These are phyloP conservation scores for Meghimatium bilineatum DNA, from an alignment of 2,888 invertebrate species.

Conservation along the genomic window DNA sequence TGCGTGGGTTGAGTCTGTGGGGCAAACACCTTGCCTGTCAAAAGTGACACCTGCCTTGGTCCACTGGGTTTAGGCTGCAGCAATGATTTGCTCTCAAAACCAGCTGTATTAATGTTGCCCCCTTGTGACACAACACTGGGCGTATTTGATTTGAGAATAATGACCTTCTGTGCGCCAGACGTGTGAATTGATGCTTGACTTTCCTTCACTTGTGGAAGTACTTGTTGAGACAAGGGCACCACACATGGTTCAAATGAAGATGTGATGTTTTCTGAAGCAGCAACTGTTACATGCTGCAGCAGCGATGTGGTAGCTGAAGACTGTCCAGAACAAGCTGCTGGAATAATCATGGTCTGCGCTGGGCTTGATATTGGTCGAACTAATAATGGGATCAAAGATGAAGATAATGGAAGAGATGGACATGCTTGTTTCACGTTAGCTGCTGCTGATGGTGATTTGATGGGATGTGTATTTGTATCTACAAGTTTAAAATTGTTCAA, in stretches of 20 bases:
- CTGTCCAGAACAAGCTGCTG: neutral
- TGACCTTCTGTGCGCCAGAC: neutral
- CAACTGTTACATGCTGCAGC: neutral
- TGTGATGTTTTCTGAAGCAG: neutral
- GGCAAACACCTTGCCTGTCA: conserved; percentile 32
- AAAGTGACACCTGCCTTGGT: conserved; percentile 39
- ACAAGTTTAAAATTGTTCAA: neutral
- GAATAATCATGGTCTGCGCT: neutral
- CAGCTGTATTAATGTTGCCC: neutral
- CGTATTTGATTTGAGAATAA: conserved; percentile 2
- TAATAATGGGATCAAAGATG: conserved; percentile 2
- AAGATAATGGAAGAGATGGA: neutral
- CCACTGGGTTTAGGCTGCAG: neutral
- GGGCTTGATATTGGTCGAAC: neutral
- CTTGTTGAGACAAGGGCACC: neutral
- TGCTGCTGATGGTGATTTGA: neutral
- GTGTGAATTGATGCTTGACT: neutral
- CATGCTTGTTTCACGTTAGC: neutral
- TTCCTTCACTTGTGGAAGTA: neutral
- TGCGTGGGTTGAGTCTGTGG: neutral
- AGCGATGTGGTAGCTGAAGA: neutral
- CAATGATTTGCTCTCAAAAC: neutral
- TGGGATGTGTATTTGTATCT: neutral
- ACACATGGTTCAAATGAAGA: neutral
- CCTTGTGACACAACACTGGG: neutral